Evolutionary conservation across 2,797 vertebrate genomes (phyloP).

Genomic region (Argentina silus): DNA sequence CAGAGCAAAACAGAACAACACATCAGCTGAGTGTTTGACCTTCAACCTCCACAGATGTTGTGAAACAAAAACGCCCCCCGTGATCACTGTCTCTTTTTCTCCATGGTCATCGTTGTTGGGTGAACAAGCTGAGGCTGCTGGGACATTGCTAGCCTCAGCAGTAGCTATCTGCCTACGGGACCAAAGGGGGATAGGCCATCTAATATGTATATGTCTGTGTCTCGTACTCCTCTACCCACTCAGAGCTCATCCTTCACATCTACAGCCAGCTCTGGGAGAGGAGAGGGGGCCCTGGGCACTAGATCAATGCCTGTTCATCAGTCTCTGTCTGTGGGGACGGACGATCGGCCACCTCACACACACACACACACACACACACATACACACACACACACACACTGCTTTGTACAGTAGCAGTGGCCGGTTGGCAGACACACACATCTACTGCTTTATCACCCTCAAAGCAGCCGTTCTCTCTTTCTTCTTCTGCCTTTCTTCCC

Average conservation of each 20-base stretch:
- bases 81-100: background rate
- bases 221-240: slow-evolving; percentile 23
- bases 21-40: background rate
- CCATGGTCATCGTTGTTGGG: background rate
- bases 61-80: background rate
- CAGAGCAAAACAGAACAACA: background rate
- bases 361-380: background rate
- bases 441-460: too few relatives aligned
- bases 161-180: background rate
- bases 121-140: background rate
- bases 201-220: slow-evolving; percentile 9
- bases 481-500: too few relatives aligned
- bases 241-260: slow-evolving; percentile 23
- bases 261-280: background rate
- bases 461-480: too few relatives aligned
- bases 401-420: too few relatives aligned
- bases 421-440: too few relatives aligned
- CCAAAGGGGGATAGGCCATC: background rate
- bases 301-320: slow-evolving; percentile 3
- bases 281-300: background rate
- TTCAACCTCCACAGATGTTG: background rate
- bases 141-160: background rate
- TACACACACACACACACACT: background rate
- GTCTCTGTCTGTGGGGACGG: background rate
- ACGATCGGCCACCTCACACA: too few relatives aligned